Evolutionary conservation across 2,888 invertebrate genomes (phyloP).

Genomic region (Platycheirus rosarum): DNA sequence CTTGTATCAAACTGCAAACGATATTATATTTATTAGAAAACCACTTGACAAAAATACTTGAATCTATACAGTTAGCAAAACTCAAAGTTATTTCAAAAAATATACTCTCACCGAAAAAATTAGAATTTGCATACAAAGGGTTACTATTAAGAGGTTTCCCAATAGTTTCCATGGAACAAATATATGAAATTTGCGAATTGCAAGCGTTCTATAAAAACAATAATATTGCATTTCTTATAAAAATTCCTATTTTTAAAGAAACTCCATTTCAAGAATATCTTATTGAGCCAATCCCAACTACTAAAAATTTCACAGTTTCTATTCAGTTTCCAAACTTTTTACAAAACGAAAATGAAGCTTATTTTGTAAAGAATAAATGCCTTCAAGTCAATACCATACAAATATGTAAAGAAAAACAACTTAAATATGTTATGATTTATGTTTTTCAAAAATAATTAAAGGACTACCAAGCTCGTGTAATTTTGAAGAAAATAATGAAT

Average conservation of each 20-base stretch:
- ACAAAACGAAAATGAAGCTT: too few relatives aligned
- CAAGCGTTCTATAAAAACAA: slow-evolving; percentile 1
- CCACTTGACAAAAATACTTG: not conserved
- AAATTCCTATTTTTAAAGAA: not conserved
- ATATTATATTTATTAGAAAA: not conserved
- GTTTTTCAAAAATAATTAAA: slow-evolving; percentile 1
- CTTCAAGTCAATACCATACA: not conserved
- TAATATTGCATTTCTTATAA: not conserved
- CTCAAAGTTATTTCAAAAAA: slow-evolving; percentile 3
- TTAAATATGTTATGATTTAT: slow-evolving; percentile 1
- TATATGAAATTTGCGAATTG: slow-evolving; percentile 9
- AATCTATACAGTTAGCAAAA: slow-evolving; percentile 2
- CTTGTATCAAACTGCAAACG: not conserved
- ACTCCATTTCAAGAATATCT: not conserved
- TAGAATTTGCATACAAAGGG: slow-evolving; percentile 3
- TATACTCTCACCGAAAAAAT: not conserved
- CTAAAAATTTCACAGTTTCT: not conserved
- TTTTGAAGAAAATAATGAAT: not conserved
- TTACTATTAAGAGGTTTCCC: not conserved
- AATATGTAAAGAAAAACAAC: not conserved
- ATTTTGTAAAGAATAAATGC: slow-evolving; percentile 4
- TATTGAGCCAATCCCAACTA: not conserved
- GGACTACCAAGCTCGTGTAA: not conserved
- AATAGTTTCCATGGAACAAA: not conserved
- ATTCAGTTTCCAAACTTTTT: not conserved